These are phyloP conservation scores for Astropecten irregularis DNA, from an alignment of 53 echinoderm and acorn worm genomes.

Conservation along the genomic window DNA sequence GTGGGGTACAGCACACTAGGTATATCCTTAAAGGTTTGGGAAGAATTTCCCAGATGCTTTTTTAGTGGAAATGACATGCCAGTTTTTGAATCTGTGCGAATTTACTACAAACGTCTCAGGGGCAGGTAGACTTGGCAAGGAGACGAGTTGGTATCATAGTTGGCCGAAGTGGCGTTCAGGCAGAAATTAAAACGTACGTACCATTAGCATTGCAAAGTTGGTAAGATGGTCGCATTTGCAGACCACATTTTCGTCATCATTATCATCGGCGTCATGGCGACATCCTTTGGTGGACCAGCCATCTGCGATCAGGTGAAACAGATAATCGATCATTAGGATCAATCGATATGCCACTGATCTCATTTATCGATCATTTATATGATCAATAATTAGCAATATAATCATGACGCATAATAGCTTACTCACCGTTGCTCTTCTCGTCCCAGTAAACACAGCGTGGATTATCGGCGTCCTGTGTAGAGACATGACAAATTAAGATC, in stretches of 20 bases:
- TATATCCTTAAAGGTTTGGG: no score
- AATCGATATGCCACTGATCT: not conserved
- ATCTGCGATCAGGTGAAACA: no score
- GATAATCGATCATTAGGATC: not conserved
- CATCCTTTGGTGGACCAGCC: slow-evolving; percentile 62
- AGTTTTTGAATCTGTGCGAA: no score
- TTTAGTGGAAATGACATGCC: no score
- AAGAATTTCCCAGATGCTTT: no score
- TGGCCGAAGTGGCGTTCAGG: no score
- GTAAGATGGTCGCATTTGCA: slow-evolving; percentile 92
- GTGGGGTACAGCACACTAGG: no score
- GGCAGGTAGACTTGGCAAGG: no score
- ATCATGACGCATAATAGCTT: no score
- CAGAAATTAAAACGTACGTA: no score
- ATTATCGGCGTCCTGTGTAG: slow-evolving; percentile 54
- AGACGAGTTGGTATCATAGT: no score
- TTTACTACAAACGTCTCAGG: no score
- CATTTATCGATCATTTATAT: not conserved
- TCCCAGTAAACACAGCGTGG: slow-evolving; percentile 68
- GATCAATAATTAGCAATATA: not conserved
- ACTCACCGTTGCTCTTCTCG: slow-evolving; percentile 38
- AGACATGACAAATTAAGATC: not conserved
- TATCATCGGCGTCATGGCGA: not conserved
- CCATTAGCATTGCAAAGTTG: slow-evolving; percentile 94
- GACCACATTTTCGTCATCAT: slow-evolving; percentile 36